These are phyloP conservation scores for Dasysyrphus albostriatus DNA, from an alignment of 2,888 invertebrate genomes.

Conservation along the genomic window DNA sequence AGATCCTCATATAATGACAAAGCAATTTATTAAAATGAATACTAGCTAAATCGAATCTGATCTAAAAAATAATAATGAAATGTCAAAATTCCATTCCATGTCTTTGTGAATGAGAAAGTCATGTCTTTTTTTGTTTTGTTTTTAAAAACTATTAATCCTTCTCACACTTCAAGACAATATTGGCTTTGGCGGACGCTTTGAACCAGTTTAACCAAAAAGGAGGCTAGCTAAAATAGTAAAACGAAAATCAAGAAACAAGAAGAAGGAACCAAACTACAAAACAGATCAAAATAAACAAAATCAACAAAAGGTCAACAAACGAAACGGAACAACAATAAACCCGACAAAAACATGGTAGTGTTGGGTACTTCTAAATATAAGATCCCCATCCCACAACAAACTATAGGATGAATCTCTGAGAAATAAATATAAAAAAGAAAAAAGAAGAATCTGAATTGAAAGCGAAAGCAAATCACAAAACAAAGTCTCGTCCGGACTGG, in stretches of 20 bases:
- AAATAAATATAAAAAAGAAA: neutral
- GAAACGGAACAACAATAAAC: conserved; percentile 57
- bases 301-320: conserved; percentile 69
- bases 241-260: neutral
- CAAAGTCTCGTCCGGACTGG: neutral
- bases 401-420: conserved; percentile 3
- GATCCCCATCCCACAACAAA: conserved; percentile 16
- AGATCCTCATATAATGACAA: conserved; percentile 30
- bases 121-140: neutral
- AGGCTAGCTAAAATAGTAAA: conserved; percentile 24
- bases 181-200: conserved; percentile 26
- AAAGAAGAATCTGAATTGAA: conserved; percentile 47
- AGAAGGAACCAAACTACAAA: conserved; percentile 20
- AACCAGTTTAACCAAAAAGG: conserved; percentile 51
- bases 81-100: conserved; percentile 21
- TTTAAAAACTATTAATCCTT: conserved; percentile 29
- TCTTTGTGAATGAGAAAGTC: conserved; percentile 27
- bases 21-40: conserved; percentile 20
- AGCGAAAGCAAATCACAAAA: conserved; percentile 51
- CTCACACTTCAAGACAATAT: conserved; percentile 18
- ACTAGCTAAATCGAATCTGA: conserved; percentile 20
- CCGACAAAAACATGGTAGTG: conserved; percentile 42
- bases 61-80: conserved; percentile 31
- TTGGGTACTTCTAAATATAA: neutral
- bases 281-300: conserved; percentile 50